A percentile compares a stretch with the other conserved stretches of the same genome.
These are phyloP conservation scores for Tachystola acroxantha DNA, from an alignment of 2,888 invertebrate genomes.

Conservation along the genomic window DNA sequence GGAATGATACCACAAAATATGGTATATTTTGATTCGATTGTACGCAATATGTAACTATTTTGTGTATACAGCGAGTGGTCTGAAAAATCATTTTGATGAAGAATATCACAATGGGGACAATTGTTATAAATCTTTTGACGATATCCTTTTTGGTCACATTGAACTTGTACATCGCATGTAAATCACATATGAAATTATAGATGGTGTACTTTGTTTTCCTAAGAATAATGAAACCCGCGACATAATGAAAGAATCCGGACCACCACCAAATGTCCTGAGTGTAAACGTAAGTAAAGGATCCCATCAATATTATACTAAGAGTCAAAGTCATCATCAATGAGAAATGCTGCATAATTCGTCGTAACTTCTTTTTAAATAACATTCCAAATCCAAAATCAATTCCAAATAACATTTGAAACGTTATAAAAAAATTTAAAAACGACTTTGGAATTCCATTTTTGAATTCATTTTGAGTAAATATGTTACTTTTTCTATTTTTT, in stretches of 20 bases:
- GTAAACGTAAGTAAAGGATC: background rate
- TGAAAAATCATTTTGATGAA: background rate
- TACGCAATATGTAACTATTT: background rate
- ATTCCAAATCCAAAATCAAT: constrained; percentile 5
- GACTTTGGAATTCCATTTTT: constrained; percentile 1
- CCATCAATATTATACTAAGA: background rate
- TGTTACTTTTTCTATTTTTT: background rate
- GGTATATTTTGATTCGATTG: background rate
- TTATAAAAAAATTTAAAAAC: background rate
- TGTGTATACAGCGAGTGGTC: background rate
- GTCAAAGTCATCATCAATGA: background rate
- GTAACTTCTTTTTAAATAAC: background rate
- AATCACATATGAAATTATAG: constrained; percentile 5
- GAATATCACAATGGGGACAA: background rate
- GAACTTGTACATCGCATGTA: background rate
- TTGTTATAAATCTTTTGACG: background rate
- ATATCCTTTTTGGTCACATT: background rate
- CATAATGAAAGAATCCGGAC: background rate
- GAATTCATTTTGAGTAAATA: background rate
- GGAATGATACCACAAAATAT: background rate
- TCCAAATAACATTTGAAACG: constrained; percentile 4
- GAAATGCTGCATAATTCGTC: background rate
- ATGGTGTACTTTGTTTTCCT: constrained; percentile 4
- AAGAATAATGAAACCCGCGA: background rate
- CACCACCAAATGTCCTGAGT: background rate